A percentile compares a stretch with the other conserved stretches of the same genome.
phyloP scores from a whole-genome alignment of 2,797 vertebrate genomes.

The Epinephelus coioides region DNA sequence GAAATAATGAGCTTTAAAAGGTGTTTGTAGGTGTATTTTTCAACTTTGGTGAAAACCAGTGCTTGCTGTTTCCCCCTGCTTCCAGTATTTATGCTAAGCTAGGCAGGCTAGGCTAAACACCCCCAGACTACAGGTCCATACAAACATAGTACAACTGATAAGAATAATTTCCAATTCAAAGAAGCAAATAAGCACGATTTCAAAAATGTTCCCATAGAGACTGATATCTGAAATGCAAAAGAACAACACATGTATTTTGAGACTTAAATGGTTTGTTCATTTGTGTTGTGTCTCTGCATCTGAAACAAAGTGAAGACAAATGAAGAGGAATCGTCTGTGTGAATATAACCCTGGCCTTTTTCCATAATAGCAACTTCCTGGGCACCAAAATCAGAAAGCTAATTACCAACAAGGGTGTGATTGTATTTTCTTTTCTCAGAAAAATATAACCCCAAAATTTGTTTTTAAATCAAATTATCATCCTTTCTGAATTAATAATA shows the following conservation, averaged over 20 bases:
- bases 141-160: not conserved
- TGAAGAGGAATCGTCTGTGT: too few relatives aligned
- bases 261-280: not conserved
- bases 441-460: not conserved
- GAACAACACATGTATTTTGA: conserved; percentile 6
- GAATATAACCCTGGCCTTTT: too few relatives aligned
- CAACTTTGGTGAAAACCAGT: not conserved
- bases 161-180: not conserved
- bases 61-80: not conserved
- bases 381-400: too few relatives aligned
- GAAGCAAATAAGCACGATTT: not conserved
- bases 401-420: too few relatives aligned
- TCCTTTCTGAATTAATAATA: not conserved
- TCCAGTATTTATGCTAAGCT: not conserved
- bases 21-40: not conserved
- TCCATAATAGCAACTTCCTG: too few relatives aligned
- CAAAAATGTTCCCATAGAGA: not conserved
- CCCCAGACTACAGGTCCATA: not conserved
- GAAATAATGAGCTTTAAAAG: not conserved
- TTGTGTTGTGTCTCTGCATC: too few relatives aligned
- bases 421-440: too few relatives aligned
- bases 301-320: too few relatives aligned
- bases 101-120: not conserved
- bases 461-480: not conserved
- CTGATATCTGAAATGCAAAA: not conserved